Conservation (phyloP, 2,797 vertebrate species). For the Pachyuromys duprasi region DNA sequence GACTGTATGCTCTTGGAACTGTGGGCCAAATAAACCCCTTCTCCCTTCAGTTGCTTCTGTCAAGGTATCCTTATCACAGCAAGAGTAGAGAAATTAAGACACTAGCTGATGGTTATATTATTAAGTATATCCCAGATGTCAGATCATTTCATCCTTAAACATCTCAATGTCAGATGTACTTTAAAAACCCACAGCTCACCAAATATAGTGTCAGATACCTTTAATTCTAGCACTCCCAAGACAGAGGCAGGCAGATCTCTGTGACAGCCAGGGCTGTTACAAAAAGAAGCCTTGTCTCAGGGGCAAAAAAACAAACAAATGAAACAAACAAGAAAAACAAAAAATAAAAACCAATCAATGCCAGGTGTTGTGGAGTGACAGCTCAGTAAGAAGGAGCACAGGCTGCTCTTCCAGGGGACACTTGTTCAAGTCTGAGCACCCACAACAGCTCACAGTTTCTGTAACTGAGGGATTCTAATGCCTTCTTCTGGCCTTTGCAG, state of each 20-base stretch:
- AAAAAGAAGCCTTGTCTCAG: not conserved
- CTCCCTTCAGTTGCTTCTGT: not conserved
- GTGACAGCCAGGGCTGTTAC: not conserved
- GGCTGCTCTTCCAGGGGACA: not conserved
- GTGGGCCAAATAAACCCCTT: not conserved
- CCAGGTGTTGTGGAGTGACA: not conserved
- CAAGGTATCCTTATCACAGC: not conserved
- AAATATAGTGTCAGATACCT: not conserved
- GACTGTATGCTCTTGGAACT: not conserved
- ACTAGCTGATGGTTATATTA: not conserved
- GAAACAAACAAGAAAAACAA: not conserved
- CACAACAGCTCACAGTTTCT: not conserved
- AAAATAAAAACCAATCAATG: not conserved
- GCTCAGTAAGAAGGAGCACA: not conserved
- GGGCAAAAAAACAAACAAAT: not conserved
- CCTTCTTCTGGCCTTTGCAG: not conserved
- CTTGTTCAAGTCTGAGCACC: not conserved
- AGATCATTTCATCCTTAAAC: conserved; percentile 50
- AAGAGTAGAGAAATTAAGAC: not conserved
- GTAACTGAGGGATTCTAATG: not conserved
- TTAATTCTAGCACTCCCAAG: not conserved
- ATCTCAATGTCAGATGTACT: conserved; percentile 8
- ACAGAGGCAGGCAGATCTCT: not conserved
- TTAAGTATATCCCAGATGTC: conserved; percentile 30
- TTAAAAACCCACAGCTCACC: not conserved